Evolutionary conservation across 2,888 invertebrate genomes (phyloP), one percentile per base, ranked within the genome.

Genomic region (Lordiphosa andalusiaca): DNA sequence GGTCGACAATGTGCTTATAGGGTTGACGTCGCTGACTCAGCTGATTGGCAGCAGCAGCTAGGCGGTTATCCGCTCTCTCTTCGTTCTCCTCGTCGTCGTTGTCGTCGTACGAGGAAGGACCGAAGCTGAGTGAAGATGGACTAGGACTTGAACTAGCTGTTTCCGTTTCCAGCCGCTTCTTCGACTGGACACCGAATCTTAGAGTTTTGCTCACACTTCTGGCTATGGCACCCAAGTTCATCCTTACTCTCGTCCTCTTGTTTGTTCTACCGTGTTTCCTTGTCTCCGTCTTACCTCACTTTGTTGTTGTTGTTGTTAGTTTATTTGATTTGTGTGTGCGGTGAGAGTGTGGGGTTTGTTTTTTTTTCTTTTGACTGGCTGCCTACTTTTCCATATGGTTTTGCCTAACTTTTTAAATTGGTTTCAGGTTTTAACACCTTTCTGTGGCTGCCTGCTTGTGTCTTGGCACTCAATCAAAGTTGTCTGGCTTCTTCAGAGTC

Each of bases 391-490:
- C 83, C 84, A 83, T 76, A 76, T 83, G 76, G 76, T 72, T 52
- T 71, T 64, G 65, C 67, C 49, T 56, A 76, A 76, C 84, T 76
- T 76, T 76, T 76, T 83, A 76, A 76, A 76, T 76, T 76, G 83
- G 80, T 76, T 76, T 76, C 80, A 67, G 80, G 65, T 78, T 71
- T 82, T 78, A 75, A 75, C 81, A 76, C 80, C 83, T 80, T 69
- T 56, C 64, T 67, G 52, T 47, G 73, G 25, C 25, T 25, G 25
- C 6, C 25, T 19, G 25, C 25, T 25, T 25, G 6, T 25, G 25
- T 25, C 25, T 25, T 25, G 25, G 39, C 74, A 80, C 67, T 80
- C 74, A 74, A 74, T 74, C 74, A 74, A 74, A 80, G 73, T 74
- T 74, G 76, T 51, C 53, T 46, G 9, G 49, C 65, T 46, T 35